Evolutionary conservation across 2,888 invertebrate species (phyloP).

Genomic region (Rhyacophila evoluta): DNA sequence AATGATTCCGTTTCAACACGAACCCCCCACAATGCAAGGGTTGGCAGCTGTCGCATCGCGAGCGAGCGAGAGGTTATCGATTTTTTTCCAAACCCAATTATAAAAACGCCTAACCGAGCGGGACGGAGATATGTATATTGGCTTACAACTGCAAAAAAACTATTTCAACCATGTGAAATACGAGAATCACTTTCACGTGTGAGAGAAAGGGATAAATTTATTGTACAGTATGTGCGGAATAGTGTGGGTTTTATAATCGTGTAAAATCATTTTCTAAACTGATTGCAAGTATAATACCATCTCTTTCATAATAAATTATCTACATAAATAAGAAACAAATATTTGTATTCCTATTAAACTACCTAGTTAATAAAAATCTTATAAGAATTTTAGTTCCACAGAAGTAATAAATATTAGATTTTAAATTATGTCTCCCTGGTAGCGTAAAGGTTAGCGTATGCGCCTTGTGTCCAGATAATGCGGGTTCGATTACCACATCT

Average conservation of each 20-base stretch:
- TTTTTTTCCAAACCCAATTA: slow-evolving; percentile 37
- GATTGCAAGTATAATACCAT: neutral
- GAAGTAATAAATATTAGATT: too few relatives aligned
- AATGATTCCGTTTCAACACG: slow-evolving; percentile 22
- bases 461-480: too few relatives aligned
- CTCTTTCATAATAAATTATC: neutral
- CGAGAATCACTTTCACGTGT: neutral
- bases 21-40: slow-evolving; percentile 33
- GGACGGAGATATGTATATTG: slow-evolving; percentile 31
- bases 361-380: too few relatives aligned
- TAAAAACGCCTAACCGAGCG: slow-evolving; percentile 30
- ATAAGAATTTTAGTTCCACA: too few relatives aligned
- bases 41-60: slow-evolving; percentile 51
- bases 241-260: neutral
- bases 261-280: neutral
- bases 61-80: slow-evolving; percentile 41
- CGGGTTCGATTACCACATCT: too few relatives aligned
- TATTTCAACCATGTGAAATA: neutral
- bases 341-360: too few relatives aligned
- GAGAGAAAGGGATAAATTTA: slow-evolving; percentile 6
- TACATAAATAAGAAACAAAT: too few relatives aligned
- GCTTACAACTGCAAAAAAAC: slow-evolving; percentile 36
- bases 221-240: slow-evolving; percentile 7
- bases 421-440: too few relatives aligned
- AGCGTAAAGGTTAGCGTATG: too few relatives aligned